A percentile compares a stretch with the other conserved stretches of the same genome.
phyloP scores from a whole-genome alignment of 2,113 vertebrate species.

The Uria aalge region DNA sequence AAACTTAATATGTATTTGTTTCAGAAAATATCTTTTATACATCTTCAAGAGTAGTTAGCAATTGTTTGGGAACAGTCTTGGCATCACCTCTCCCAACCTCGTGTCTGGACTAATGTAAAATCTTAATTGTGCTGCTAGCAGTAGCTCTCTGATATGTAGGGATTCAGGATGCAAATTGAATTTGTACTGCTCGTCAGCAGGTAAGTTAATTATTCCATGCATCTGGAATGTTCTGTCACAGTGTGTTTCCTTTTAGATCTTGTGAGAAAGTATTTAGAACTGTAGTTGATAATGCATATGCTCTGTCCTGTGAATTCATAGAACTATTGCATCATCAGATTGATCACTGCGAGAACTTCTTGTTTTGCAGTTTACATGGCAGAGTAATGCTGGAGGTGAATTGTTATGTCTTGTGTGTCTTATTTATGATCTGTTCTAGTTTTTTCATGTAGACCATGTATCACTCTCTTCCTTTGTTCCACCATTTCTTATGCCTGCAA shows the following conservation, averaged over 20 bases:
- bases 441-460: neutral
- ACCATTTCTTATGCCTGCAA: neutral
- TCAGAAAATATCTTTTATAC: neutral
- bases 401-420: neutral
- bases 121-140: neutral
- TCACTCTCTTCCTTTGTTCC: neutral
- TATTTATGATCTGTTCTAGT: neutral
- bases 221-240: neutral
- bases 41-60: neutral
- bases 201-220: neutral
- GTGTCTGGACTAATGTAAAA: neutral
- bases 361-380: neutral
- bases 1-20: neutral
- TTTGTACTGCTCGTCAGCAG: neutral
- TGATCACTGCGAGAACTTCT: neutral
- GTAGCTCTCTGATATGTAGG: neutral
- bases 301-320: neutral
- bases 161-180: neutral
- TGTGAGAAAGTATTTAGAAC: neutral
- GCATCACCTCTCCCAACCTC: neutral
- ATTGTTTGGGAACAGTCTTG: neutral
- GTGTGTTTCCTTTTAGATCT: neutral
- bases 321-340: neutral
- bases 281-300: neutral
- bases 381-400: neutral